Conservation (phyloP, 2,797 vertebrate genomes). For the Eulemur coronatus region DNA sequence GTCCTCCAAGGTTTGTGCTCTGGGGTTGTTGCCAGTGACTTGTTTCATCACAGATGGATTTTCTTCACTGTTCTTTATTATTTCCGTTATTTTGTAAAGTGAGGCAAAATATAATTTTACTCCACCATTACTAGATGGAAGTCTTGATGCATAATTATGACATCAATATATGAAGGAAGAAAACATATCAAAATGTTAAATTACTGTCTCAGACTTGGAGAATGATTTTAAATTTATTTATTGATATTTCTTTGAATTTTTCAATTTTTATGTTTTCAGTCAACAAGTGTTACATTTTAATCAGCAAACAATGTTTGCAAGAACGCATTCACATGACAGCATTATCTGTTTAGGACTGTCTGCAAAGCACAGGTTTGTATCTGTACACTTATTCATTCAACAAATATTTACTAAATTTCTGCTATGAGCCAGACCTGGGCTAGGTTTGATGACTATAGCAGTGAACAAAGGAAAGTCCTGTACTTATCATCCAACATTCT, state of each 20-base stretch:
- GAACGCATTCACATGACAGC: not conserved
- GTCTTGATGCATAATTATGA: not conserved
- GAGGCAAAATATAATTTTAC: not conserved
- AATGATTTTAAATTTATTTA: not conserved
- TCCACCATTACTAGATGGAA: not conserved
- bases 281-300: not conserved
- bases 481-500: not conserved
- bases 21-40: not conserved
- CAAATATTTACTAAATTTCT: not conserved
- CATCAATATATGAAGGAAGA: not conserved
- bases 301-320: not conserved
- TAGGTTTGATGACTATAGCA: not conserved
- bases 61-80: slow-evolving; percentile 42
- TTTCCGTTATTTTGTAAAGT: slow-evolving; percentile 6
- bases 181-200: not conserved
- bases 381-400: not conserved
- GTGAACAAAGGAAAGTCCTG: not conserved
- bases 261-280: not conserved
- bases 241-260: not conserved
- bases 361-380: not conserved
- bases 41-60: not conserved
- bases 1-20: not conserved
- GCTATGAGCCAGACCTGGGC: not conserved
- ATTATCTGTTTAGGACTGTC: not conserved
- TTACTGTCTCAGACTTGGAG: not conserved